phyloP scores from a whole-genome alignment of 2,888 invertebrate species.

The Reticulitermes lucifugus region DNA sequence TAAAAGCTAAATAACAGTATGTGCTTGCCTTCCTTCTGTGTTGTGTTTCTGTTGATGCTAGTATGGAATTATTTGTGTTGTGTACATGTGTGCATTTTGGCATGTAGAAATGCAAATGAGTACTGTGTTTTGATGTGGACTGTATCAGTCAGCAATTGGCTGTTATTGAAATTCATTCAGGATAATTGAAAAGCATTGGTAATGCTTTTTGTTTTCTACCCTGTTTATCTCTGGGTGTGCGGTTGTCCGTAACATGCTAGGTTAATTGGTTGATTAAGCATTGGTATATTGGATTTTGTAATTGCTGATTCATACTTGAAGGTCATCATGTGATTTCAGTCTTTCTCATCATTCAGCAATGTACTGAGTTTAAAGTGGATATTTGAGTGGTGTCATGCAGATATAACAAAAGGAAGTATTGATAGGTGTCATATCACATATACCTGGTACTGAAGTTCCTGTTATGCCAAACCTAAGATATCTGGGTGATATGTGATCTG shows the following conservation, averaged over 20 bases:
- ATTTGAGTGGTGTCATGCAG: slow-evolving; percentile 17
- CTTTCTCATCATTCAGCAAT: slow-evolving; percentile 11
- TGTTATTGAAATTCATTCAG: slow-evolving; percentile 3
- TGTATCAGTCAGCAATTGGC: background rate
- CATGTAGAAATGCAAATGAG: slow-evolving; percentile 29
- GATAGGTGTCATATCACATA: background rate
- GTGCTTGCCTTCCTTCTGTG: slow-evolving; percentile 16
- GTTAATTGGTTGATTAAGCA: slow-evolving; percentile 13
- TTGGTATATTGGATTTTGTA: slow-evolving; percentile 28
- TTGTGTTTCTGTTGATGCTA: slow-evolving; percentile 28
- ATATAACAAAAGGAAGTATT: background rate
- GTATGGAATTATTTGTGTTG: slow-evolving; percentile 5
- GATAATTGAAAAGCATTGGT: slow-evolving; percentile 23
- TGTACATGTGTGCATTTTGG: slow-evolving; percentile 44
- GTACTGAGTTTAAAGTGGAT: slow-evolving; percentile 38
- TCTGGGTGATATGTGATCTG: background rate
- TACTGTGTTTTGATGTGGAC: slow-evolving; percentile 10
- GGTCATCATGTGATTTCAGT: background rate
- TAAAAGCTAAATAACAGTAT: slow-evolving; percentile 3
- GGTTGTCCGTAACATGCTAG: background rate
- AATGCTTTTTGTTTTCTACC: slow-evolving; percentile 3
- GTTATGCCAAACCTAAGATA: background rate
- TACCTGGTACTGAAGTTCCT: background rate
- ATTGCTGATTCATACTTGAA: background rate
- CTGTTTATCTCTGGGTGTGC: background rate